Conservation (phyloP, 2,888 invertebrate species). For the Toxonevra muliebris region DNA sequence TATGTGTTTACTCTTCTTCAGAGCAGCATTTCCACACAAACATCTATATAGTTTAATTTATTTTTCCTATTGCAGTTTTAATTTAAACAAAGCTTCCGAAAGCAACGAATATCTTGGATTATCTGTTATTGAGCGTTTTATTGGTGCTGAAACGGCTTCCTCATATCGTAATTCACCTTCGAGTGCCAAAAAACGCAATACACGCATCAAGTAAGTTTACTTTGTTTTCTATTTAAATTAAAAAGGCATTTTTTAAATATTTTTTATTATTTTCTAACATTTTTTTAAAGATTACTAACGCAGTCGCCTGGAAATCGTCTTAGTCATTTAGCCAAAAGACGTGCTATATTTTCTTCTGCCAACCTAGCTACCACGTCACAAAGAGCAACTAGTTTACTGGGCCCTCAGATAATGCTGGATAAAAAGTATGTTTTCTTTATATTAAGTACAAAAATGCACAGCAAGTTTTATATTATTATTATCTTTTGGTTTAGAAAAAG, state of each 20-base stretch:
- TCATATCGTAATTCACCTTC: slow-evolving; percentile 65
- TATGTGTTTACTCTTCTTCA: too few relatives aligned
- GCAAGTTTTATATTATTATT: neutral
- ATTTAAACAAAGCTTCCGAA: slow-evolving; percentile 75
- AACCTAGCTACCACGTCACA: slow-evolving; percentile 68
- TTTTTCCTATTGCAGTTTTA: slow-evolving; percentile 70
- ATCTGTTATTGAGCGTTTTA: slow-evolving; percentile 75
- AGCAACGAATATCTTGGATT: slow-evolving; percentile 74
- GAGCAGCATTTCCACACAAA: neutral
- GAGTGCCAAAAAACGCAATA: slow-evolving; percentile 72
- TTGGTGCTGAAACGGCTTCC: slow-evolving; percentile 80
- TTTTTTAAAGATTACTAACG: slow-evolving; percentile 50
- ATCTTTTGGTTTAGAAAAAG: slow-evolving; percentile 47
- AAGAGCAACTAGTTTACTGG: slow-evolving; percentile 52
- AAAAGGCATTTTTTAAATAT: too few relatives aligned
- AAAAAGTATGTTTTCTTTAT: slow-evolving; percentile 51
- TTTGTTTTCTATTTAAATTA: too few relatives aligned
- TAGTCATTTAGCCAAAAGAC: slow-evolving; percentile 79
- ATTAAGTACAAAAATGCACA: neutral
- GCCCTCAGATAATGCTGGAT: slow-evolving; percentile 58
- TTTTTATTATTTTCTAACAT: neutral
- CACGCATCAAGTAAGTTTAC: slow-evolving; percentile 68
- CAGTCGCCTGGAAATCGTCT: slow-evolving; percentile 80
- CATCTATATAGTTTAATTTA: slow-evolving; percentile 45
- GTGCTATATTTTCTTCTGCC: slow-evolving; percentile 80